Conservation (phyloP, 2,797 vertebrate genomes). For the Siniperca obscura region DNA sequence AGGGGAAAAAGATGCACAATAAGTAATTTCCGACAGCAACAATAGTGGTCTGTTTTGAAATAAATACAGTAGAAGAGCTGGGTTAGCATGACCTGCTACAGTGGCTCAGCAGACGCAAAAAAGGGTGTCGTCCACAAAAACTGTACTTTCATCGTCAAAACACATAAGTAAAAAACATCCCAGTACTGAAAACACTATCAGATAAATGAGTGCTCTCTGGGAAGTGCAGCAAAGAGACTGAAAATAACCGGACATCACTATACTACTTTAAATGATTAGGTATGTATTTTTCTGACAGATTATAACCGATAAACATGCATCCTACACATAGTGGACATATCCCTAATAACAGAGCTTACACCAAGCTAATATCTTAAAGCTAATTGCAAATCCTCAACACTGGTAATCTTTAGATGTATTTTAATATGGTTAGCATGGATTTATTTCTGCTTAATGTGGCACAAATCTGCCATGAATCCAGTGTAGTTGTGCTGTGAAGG, state of each 20-base stretch:
- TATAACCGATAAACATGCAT: conserved; percentile 22
- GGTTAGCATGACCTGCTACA: background rate
- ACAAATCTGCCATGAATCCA: conserved; percentile 22
- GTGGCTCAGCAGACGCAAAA: background rate
- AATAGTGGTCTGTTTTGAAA: background rate
- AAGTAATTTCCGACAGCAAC: background rate
- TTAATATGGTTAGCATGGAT: conserved; percentile 48
- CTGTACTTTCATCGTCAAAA: background rate
- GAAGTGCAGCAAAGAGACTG: background rate
- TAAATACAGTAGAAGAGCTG: background rate
- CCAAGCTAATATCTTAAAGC: conserved; percentile 51
- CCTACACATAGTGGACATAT: conserved; percentile 25
- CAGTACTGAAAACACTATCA: background rate
- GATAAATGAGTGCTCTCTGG: background rate
- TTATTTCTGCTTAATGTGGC: conserved; percentile 32
- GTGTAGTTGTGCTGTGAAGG: background rate
- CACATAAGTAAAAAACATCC: background rate
- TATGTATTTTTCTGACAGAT: conserved; percentile 37
- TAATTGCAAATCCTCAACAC: conserved; percentile 60
- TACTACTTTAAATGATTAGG: conserved; percentile 4
- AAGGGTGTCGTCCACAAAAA: background rate
- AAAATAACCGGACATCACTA: background rate
- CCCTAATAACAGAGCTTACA: conserved; percentile 36
- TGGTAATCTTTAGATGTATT: conserved; percentile 51
- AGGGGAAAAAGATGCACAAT: background rate